These are phyloP conservation scores for Cosmia pyralina DNA, from an alignment of 2,888 invertebrate species.

Conservation along the genomic window DNA sequence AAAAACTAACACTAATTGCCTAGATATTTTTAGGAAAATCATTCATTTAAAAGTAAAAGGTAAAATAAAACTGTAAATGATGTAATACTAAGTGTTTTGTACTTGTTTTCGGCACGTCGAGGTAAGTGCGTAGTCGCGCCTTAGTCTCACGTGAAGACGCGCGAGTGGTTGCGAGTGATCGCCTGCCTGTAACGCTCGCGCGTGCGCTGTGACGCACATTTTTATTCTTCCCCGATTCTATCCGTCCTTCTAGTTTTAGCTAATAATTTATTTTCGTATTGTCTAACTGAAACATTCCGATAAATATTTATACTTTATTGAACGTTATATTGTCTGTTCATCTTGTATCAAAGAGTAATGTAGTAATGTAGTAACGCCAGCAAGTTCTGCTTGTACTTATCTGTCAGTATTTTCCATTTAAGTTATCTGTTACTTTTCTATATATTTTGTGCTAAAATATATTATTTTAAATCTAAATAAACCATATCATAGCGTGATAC, in stretches of 20 bases:
- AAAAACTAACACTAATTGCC: slow-evolving; percentile 33
- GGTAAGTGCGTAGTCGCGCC: slow-evolving; percentile 4
- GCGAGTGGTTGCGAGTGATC: background rate
- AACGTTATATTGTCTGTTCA: slow-evolving; percentile 59
- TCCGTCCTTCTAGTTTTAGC: slow-evolving; percentile 77
- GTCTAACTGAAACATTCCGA: slow-evolving; percentile 59
- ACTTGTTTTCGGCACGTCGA: slow-evolving; percentile 31
- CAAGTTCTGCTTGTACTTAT: slow-evolving; percentile 78
- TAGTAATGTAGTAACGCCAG: slow-evolving; percentile 55
- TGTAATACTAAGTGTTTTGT: slow-evolving; percentile 52
- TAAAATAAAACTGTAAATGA: slow-evolving; percentile 53
- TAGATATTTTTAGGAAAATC: slow-evolving; percentile 39
- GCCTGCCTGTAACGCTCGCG: background rate
- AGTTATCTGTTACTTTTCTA: slow-evolving; percentile 63
- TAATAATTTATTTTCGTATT: slow-evolving; percentile 70
- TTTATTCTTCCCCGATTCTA: slow-evolving; percentile 69
- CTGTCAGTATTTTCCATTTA: slow-evolving; percentile 71
- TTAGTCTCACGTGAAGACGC: slow-evolving; percentile 21
- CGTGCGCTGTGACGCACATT: slow-evolving; percentile 19
- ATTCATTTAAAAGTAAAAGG: slow-evolving; percentile 33
- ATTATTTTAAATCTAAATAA: slow-evolving; percentile 70
- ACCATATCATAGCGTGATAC: slow-evolving; percentile 84
- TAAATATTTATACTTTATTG: slow-evolving; percentile 63
- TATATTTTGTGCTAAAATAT: slow-evolving; percentile 62
- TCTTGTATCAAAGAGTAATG: slow-evolving; percentile 57